These are phyloP conservation scores for Vultur gryphus DNA, from an alignment of 2,797 vertebrate species.

Conservation along the genomic window DNA sequence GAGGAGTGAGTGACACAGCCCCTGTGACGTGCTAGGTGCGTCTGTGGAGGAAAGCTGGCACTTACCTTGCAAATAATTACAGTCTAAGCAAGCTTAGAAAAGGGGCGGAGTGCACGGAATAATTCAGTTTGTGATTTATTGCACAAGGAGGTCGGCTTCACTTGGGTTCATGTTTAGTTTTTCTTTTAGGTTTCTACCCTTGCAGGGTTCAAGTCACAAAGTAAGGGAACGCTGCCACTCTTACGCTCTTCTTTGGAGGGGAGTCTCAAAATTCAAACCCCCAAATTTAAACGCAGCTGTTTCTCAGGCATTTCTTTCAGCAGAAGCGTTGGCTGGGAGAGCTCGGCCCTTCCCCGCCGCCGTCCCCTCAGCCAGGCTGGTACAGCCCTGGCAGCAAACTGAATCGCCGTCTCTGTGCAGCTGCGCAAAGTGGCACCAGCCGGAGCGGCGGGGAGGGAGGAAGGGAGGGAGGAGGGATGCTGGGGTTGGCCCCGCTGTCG, in stretches of 20 bases:
- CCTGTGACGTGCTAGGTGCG: neutral
- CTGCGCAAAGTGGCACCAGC: neutral
- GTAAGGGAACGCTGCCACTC: neutral
- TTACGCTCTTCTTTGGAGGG: neutral
- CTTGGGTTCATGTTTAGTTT: neutral
- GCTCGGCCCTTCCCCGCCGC: accelerated
- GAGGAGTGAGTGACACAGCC: neutral
- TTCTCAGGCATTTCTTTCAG: neutral
- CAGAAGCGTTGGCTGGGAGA: neutral
- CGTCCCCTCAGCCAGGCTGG: accelerated
- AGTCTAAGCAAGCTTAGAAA: neutral
- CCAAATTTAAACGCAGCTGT: accelerated
- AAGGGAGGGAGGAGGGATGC: neutral
- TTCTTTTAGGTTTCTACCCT: neutral
- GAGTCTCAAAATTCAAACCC: neutral
- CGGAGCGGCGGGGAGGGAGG: accelerated
- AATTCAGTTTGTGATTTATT: neutral
- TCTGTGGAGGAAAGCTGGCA: neutral
- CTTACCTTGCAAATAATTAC: neutral
- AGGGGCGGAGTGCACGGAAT: neutral
- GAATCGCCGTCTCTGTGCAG: neutral
- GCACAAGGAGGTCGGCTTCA: neutral
- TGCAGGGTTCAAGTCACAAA: neutral
- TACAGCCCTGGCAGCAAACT: neutral
- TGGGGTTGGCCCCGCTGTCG: neutral